Percentiles rank a stretch among this genome's conserved stretches.
These are phyloP conservation scores for Thymelicus lineola DNA, from an alignment of 2,888 invertebrate species.

Conservation along the genomic window DNA sequence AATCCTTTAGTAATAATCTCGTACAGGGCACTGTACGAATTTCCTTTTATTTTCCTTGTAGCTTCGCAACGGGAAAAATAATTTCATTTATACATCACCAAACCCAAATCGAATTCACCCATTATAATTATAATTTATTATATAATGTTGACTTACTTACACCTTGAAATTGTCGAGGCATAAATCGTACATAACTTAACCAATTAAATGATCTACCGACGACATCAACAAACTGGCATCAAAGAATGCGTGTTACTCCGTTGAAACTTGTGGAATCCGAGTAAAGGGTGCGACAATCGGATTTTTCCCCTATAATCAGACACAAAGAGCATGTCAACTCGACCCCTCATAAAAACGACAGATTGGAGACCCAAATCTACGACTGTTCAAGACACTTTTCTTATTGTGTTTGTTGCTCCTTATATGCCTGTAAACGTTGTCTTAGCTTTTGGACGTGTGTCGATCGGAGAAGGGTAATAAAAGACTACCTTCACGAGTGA, in stretches of 20 bases:
- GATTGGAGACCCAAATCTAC: constrained; percentile 45
- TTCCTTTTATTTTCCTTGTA: no score
- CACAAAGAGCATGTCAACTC: constrained; percentile 47
- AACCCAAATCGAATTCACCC: no score
- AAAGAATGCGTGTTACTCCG: constrained; percentile 41
- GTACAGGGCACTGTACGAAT: no score
- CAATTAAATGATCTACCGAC: no score
- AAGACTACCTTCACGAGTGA: constrained; percentile 5
- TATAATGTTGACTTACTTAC: no score
- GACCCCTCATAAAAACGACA: constrained; percentile 51
- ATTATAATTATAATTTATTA: no score
- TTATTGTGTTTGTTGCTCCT: constrained; percentile 46
- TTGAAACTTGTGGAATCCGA: constrained; percentile 36
- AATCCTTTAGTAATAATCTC: no score
- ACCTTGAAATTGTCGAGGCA: no score
- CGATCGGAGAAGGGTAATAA: constrained; percentile 18
- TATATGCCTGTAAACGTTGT: constrained; percentile 45
- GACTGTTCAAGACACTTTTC: constrained; percentile 44
- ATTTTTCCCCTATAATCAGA: constrained; percentile 39
- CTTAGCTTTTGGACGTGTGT: constrained; percentile 17
- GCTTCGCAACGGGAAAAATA: no score
- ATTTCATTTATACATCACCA: no score
- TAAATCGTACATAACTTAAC: no score
- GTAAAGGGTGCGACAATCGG: constrained; percentile 39
- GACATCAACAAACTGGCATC: constrained; percentile 42